Evolutionary conservation across 1,140 invertebrate genomes (phyloP), one percentile per base, ranked within the genome.

Genomic region (Trichonephila clavata): DNA sequence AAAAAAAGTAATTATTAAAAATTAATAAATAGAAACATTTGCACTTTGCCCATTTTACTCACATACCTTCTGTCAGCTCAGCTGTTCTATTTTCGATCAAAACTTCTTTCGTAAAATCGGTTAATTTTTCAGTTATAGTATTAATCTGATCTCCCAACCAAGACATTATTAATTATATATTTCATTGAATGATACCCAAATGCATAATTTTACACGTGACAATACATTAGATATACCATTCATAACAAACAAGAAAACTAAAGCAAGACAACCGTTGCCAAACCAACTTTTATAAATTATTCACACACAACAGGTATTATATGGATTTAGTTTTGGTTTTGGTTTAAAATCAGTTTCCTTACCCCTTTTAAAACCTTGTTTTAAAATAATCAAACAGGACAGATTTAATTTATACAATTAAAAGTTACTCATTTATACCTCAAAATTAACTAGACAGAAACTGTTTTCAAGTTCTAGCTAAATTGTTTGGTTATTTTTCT

Each of bases 81-180:
- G 68, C 60, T 63, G 61, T 32, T 8, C 20, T 50, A 65, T 86
- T 57, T 68, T 86, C 68, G 14, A 57, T 90, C 24, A 94, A 81
- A 20, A 93, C 71, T 24, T 88, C 93, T 60, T 90, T 94, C 0
- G 93, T 94, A 61, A 94, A 60, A 86, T 90, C 88, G 18, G 39
- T 90, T 71, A 94, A 13, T 90, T 94, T 90, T 13, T 60, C 93
- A 20, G 93, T 94, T 61, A 94, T 65, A 7, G 93, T 90, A 43
- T 24, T 90, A 24, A 90, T 86, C 20, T 90, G 87, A 21, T 94
- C 93, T 4, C 93, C 93, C 18, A 94, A 94, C 93, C 93, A 94
- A 24, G 93, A 94, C 93, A 94, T 94, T 77, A 6, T 77, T 39
- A 32, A 32, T 32, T 32, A 39, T 27, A 39, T 27, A 68, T 13